Base-by-base conservation (phyloP, 2,113 vertebrate genomes). In the Charina bottae region DNA sequence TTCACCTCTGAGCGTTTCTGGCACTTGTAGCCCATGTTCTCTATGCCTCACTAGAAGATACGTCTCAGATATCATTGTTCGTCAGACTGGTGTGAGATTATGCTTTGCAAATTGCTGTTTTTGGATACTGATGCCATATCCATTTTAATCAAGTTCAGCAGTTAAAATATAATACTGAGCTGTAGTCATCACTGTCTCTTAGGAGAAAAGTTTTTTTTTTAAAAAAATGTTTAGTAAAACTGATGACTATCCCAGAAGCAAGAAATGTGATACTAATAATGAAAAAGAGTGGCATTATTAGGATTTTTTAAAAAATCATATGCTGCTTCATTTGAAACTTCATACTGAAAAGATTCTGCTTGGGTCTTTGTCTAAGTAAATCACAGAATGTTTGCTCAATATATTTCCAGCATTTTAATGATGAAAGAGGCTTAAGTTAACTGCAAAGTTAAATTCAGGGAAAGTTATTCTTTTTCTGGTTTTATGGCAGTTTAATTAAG, bases 201-300 rank as follows among this genome's bases (percentile, higher is more conserved):
- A 94, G 91, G 90, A 94, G 87, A 93, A 0, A 1, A 92, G 95
- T 91, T 49, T 49, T 49, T 49, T 49, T 49, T 49, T 49, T 94
- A 90, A 92, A 92, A 95, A 92, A 1, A 53, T 87, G 85, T 94
- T 94, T 96, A 68, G 92, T 94, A 89, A 96, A 96, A 90, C 92
- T 92, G 91, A 93, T 95, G 87, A 92, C 90, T 90, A 89, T 11
- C 84, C 91, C 68, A 96, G 96, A 93, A 96, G 95, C 94, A 95
- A 93, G 94, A 97, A 97, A 96, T 95, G 91, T 91, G 93, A 94
- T 95, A 94, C 95, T 96, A 94, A 94, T 96, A 94, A 94, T 96
- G 95, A 96, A 96, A 97, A 96, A 95, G 96, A 89, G 68, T 93
- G 91, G 93, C 96, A 93, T 96, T 94, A 92, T 92, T 95, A 17